A percentile compares a stretch with the other conserved stretches of the same genome.
phyloP scores from a whole-genome alignment of 2,113 vertebrate species.

The Campylomormyrus tamandua region DNA sequence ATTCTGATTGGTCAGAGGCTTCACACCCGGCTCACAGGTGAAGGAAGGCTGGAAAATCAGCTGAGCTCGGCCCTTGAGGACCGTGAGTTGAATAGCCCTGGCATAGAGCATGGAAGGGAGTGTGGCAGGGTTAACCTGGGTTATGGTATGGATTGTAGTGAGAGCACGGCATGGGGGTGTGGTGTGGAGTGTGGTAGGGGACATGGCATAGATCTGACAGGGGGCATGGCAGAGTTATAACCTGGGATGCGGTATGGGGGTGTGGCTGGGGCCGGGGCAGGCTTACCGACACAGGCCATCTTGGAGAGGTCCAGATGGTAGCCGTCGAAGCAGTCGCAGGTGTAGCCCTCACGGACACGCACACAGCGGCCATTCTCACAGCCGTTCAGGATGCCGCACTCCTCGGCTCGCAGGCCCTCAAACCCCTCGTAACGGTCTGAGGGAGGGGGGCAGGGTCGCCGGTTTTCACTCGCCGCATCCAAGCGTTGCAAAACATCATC shows the following conservation, averaged over 20 bases:
- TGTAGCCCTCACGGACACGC: conserved; percentile 83
- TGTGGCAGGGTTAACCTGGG: neutral
- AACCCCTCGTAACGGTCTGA: conserved; percentile 64
- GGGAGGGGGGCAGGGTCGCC: conserved; percentile 10
- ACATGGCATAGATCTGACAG: too few species aligned
- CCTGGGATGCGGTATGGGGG: neutral
- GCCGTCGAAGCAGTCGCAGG: conserved; percentile 91
- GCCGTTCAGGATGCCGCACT: conserved; percentile 84
- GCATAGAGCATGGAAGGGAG: conserved; percentile 2
- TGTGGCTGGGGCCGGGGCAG: conserved; percentile 57
- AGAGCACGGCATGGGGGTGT: conserved; percentile 17
- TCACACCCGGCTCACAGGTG: too few species aligned
- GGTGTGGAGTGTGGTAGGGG: conserved; percentile 19
- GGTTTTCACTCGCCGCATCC: neutral
- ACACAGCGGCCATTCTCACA: conserved; percentile 91
- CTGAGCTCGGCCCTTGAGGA: too few species aligned
- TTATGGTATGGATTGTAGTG: neutral
- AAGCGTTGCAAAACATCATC: neutral
- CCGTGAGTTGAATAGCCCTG: too few species aligned
- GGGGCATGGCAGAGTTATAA: too few species aligned
- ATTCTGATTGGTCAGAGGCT: too few species aligned
- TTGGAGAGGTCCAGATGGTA: conserved; percentile 72
- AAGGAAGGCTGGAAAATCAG: too few species aligned
- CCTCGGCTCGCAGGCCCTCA: conserved; percentile 81
- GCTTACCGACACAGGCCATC: conserved; percentile 74